Evolutionary conservation across 2,888 invertebrate genomes (phyloP), one percentile per base, ranked within the genome.

Genomic region (Reticulitermes lucifugus): DNA sequence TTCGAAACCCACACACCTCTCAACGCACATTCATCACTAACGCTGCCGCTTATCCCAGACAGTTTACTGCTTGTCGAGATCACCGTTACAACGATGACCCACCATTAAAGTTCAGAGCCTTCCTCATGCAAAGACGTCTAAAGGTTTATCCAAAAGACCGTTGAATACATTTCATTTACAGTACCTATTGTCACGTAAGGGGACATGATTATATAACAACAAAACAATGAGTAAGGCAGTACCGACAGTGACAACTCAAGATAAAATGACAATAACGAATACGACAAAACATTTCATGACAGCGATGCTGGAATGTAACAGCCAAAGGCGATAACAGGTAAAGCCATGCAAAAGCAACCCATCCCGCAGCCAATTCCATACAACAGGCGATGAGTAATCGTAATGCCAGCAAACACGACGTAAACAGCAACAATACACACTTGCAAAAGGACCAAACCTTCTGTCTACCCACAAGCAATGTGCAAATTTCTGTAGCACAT

Each of bases 331-430:
- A 6, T 12, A 35, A 35, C 35, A 41, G 21, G 73, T n/a, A 71
- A 10, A 18, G n/a, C 7, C 73, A 35, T 41, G 73, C 22, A 65
- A n/a, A 55, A 55, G 25, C 65, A 73, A 73, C 10, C 41, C 41
- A 29, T 73, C 73, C 41, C 5, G 12, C 21, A 35, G 73, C 35
- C 25, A 41, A 4, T 73, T 41, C 41, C 73, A 41, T 18, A 73
- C 6, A 73, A 73, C 41, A 21, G 41, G 73, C 73, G 73, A 73
- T 73, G 73, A 73, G 41, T 73, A 73, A 73, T 29, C 73, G 22
- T 73, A 22, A 73, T 73, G 73, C 41, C 41, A 41, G 22, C 73
- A 18, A 41, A 35, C 25, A 71, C 7, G 35, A 12, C 21, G 21
- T 22, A 22, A 21, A 60, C 60, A 60, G 60, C 18, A 60, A 71